Base-by-base conservation (phyloP, 92 coral and sea anemone species). In the Phenganax subtilis region DNA sequence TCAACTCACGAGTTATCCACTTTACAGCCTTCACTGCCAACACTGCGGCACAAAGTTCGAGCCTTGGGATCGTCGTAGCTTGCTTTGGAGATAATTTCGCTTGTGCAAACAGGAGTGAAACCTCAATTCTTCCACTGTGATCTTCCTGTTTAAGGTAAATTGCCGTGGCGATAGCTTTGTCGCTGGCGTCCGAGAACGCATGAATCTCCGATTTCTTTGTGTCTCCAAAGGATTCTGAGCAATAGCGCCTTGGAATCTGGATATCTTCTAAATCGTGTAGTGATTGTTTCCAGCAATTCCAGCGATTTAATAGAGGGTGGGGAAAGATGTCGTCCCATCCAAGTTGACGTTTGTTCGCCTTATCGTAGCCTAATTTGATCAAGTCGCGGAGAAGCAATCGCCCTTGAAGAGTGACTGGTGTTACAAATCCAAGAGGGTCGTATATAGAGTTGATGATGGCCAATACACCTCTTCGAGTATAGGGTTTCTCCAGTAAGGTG, bases 11-110 rank as follows among this genome's bases (percentile, higher is more conserved):
- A 56, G 58, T 57, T 55, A 70, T 14, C 63, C 76, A 55, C 61
- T 68, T 67, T 8, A 69, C 85, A 9, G 85, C 85, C 3, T 56
- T 65, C 25, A 55, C 51, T 12, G 85, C 16, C 53, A 81, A 29
- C 37, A 81, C 85, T n/a, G 76, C 71, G 31, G 51, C 83, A 4
- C 83, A 80, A 55, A 80, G 83, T 63, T 80, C 83, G 10, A 80
- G 75, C 58, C 73, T 72, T 29, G 85, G 85, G 55, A 56, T 70
- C 10, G 65, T 55, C 67, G 84, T 80, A 9, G 74, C 11, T 20
- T 65, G 55, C 20, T 54, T 53, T 6, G 83, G 82, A 29, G 88
- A 73, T 44, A 69, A 37, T 63, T 68, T 53, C 1, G 85, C 63
- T 61, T 81, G 85, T 11, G 77, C 85, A 12, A 66, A 81, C 65